These are phyloP conservation scores for Drosophila setosimentum DNA, from an alignment of 2,888 invertebrate species.

Conservation along the genomic window DNA sequence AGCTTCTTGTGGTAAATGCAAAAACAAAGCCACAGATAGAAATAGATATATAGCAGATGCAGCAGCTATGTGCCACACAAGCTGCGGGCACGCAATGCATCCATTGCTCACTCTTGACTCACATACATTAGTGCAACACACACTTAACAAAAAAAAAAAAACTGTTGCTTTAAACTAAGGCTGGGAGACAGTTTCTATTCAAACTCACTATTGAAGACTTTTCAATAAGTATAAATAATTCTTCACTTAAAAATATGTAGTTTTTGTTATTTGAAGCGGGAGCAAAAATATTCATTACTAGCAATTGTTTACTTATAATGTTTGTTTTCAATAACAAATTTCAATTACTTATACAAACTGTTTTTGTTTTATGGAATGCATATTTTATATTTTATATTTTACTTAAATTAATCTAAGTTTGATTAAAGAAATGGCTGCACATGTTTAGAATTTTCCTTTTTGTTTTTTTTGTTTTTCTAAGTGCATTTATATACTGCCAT, in stretches of 20 bases:
- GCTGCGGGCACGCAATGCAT: conserved; percentile 12
- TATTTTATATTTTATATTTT: background rate
- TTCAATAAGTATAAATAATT: background rate
- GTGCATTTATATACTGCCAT: background rate
- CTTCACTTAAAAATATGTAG: background rate
- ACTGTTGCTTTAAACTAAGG: background rate
- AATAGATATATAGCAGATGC: conserved; percentile 3
- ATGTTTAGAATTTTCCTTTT: background rate
- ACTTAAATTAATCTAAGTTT: background rate
- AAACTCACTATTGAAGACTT: background rate
- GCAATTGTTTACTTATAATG: background rate
- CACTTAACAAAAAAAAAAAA: background rate
- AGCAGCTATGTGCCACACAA: conserved; percentile 1
- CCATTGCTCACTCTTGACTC: conserved; percentile 7
- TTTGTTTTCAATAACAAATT: background rate
- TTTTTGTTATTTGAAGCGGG: no score
- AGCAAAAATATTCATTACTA: no score
- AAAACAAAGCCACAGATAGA: conserved; percentile 18
- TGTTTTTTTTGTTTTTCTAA: conserved; percentile 2
- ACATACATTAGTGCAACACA: background rate
- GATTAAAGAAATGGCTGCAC: background rate
- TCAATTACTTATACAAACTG: background rate
- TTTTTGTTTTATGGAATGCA: background rate
- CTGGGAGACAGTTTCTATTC: background rate
- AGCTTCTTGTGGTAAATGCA: conserved; percentile 40